Base-by-base conservation (phyloP, 2,888 invertebrate genomes). In the Lamellibrachia columna region DNA sequence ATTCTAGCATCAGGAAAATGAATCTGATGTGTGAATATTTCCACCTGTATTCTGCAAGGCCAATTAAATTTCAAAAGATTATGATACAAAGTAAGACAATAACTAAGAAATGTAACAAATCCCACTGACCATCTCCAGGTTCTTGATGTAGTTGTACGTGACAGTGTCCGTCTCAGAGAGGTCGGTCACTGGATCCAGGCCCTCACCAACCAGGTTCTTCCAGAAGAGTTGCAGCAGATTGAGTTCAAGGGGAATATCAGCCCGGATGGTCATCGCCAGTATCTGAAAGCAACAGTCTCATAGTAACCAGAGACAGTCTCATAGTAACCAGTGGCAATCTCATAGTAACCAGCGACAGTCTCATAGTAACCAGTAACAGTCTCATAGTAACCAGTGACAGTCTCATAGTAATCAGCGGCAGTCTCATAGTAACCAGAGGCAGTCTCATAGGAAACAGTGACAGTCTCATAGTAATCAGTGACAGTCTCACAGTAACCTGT, bases 181-280 rank as follows among this genome's bases (percentile, higher is more conserved):
- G 93, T 96, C 96, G 58, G 94, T 94, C 40, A 94, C 94, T 6
- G 95, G 95, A 93, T 96, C 96, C 6, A 96, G 94, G 53, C 94
- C 94, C 90, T 95, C 90, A 7, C 95, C 95, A 6, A 96, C 95
- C n/a, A 96, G 93, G 4, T 95, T 94, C 93, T 96, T 96, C 96
- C 96, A 96, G 92, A 96, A 95, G 22, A 95, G 94, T 3, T 94
- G 94, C 52, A 96, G 93, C 90, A 96, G 93, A 94, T 96, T 95
- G 92, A 96, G 94, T 52, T 96, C 96, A 40, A 96, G 94, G 0
- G 96, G 96, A 92, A 96, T 96, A 94, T 96, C 96, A 7, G 96
- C 96, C 75, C 96, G 94, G 40, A 96, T 94, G 7, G 96, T 96
- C 91, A 96, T 95, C 1, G 96, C 96, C n/a, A 96, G 93, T 93